Evolutionary conservation across 2,888 invertebrate species (phyloP).

Genomic region (Pseudeuparius sepicola): DNA sequence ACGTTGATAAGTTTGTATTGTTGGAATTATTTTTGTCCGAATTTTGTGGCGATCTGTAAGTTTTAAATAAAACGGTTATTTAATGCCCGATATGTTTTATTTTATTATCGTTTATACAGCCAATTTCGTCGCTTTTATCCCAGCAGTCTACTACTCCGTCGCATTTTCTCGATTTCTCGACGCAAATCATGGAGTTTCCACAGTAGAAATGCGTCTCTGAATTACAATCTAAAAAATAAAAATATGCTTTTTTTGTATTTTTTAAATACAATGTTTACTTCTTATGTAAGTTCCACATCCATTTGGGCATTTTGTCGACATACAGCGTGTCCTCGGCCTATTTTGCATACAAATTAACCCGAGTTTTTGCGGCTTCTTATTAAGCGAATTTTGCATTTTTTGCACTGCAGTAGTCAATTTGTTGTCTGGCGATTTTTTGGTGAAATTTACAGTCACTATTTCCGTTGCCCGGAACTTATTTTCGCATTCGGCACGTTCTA

Average conservation of each 20-base stretch:
- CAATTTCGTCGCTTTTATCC: slow-evolving; percentile 66
- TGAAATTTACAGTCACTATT: too few relatives aligned
- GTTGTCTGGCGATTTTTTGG: too few relatives aligned
- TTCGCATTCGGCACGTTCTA: too few relatives aligned
- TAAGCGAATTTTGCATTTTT: too few relatives aligned
- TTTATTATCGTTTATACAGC: slow-evolving; percentile 40
- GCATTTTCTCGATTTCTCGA: slow-evolving; percentile 56
- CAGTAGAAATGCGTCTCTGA: slow-evolving; percentile 60
- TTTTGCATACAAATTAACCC: too few relatives aligned
- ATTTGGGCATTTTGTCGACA: too few relatives aligned
- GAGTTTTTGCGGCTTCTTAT: too few relatives aligned
- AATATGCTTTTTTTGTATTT: slow-evolving; percentile 9
- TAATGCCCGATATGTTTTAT: neutral
- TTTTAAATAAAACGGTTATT: slow-evolving; percentile 9
- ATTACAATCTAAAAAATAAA: slow-evolving; percentile 51
- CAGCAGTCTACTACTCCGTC: slow-evolving; percentile 67
- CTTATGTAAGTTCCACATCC: too few relatives aligned
- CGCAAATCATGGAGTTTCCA: slow-evolving; percentile 62
- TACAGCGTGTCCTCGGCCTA: too few relatives aligned
- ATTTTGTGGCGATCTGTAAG: slow-evolving; percentile 28
- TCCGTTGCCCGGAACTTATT: too few relatives aligned
- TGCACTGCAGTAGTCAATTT: too few relatives aligned
- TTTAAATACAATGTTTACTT: too few relatives aligned
- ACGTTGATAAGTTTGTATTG: slow-evolving; percentile 28
- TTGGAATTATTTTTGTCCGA: slow-evolving; percentile 32